Conservation (phyloP, 2,113 vertebrate species). For the Merops nubicus region DNA sequence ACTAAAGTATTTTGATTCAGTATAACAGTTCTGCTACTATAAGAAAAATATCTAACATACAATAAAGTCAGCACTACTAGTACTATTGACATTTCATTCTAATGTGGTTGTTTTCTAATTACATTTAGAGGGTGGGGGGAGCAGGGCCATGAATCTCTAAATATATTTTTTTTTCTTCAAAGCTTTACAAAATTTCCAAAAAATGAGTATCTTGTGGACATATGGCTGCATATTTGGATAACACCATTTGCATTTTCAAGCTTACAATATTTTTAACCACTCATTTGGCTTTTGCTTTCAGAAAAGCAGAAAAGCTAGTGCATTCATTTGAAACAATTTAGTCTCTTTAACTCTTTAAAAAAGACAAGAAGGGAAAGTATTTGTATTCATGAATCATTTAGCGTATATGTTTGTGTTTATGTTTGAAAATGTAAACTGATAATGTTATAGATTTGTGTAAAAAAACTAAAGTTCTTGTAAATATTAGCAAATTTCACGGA, state of each 20-base stretch:
- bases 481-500: slow-evolving; percentile 19
- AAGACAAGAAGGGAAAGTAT: slow-evolving; percentile 49
- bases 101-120: slow-evolving; percentile 45
- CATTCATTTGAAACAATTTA: slow-evolving; percentile 76
- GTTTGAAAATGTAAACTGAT: slow-evolving; percentile 70
- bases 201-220: slow-evolving; percentile 83
- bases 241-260: slow-evolving; percentile 86
- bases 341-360: slow-evolving; percentile 78
- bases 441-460: slow-evolving; percentile 67
- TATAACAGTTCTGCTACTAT: slow-evolving; percentile 14
- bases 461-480: slow-evolving; percentile 54
- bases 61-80: slow-evolving; percentile 5
- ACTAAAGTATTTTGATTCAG: slow-evolving; percentile 17
- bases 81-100: slow-evolving; percentile 60
- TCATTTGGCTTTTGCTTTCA: slow-evolving; percentile 83
- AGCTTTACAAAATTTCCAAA: slow-evolving; percentile 76
- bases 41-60: slow-evolving; percentile 48
- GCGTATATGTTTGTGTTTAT: slow-evolving; percentile 75
- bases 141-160: slow-evolving; percentile 68
- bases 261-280: slow-evolving; percentile 82
- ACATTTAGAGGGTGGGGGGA: not conserved
- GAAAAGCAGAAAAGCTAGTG: slow-evolving; percentile 80
- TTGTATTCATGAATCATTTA: slow-evolving; percentile 73
- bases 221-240: slow-evolving; percentile 87
- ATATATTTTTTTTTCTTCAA: slow-evolving; percentile 76